Conservation (phyloP, 1,140 invertebrate genomes). For the Ruditapes philippinarum region DNA sequence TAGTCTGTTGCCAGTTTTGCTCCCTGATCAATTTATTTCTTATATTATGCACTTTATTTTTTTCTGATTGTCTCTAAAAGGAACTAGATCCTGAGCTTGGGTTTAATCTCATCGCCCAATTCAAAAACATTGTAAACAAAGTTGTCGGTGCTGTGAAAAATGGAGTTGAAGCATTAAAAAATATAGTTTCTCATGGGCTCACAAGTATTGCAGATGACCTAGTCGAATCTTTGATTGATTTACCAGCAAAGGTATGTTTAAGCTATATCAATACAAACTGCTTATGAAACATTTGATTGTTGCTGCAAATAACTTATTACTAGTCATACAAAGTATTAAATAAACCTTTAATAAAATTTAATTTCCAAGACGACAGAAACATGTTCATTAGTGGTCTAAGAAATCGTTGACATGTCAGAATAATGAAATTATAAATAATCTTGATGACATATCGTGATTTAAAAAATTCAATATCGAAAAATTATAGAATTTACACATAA, state of each 20-base stretch:
- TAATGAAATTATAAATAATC: too few relatives aligned
- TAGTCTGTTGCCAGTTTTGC: too few relatives aligned
- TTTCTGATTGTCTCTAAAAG: conserved; percentile 21
- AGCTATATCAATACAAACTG: not conserved
- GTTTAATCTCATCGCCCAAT: conserved; percentile 57
- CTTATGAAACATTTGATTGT: not conserved
- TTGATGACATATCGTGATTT: not conserved
- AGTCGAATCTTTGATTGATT: conserved; percentile 47
- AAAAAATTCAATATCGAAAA: not conserved
- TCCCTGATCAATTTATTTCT: not conserved
- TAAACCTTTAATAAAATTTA: too few relatives aligned
- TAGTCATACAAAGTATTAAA: too few relatives aligned
- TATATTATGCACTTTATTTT: not conserved
- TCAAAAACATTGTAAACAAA: conserved; percentile 62
- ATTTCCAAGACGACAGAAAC: too few relatives aligned
- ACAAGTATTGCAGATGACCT: conserved; percentile 62
- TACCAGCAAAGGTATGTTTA: conserved; percentile 65
- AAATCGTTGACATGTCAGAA: too few relatives aligned
- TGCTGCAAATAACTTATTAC: not conserved
- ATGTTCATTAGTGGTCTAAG: too few relatives aligned
- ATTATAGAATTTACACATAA: not conserved
- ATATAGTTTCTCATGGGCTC: conserved; percentile 51
- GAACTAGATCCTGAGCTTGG: conserved; percentile 68
- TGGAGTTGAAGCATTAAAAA: conserved; percentile 68
- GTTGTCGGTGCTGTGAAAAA: conserved; percentile 55